A percentile compares a stretch with the other conserved stretches of the same genome.
Conservation (phyloP, 1,140 invertebrate species). For the Asobara japonica region DNA sequence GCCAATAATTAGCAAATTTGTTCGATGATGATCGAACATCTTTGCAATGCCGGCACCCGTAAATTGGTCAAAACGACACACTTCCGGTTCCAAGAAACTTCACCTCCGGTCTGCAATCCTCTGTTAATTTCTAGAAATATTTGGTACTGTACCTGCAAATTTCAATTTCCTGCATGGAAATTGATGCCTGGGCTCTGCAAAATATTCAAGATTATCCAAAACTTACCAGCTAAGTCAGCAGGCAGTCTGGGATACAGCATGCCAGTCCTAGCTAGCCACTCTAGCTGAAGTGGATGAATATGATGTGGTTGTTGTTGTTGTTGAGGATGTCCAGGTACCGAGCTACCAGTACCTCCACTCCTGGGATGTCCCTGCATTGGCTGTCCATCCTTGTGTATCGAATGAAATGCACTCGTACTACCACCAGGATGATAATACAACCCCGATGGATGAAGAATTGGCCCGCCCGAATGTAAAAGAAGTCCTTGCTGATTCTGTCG, state of each 20-base stretch:
- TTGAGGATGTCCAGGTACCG: conserved; percentile 47
- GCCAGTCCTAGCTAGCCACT: conserved; percentile 84
- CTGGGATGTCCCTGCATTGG: conserved; percentile 50
- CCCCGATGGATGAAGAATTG: conserved; percentile 57
- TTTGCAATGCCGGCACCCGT: no score
- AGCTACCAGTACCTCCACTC: conserved; percentile 40
- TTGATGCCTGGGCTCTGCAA: no score
- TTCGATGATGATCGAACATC: no score
- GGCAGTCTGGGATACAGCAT: conserved; percentile 87
- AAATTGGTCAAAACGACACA: no score
- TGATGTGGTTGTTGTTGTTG: conserved; percentile 63
- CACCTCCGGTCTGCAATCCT: no score
- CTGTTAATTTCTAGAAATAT: no score
- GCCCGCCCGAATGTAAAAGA: conserved; percentile 56
- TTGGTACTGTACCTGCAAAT: no score
- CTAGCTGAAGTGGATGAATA: conserved; percentile 83
- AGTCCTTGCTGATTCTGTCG: conserved; percentile 57
- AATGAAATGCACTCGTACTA: conserved; percentile 58
- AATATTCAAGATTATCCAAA: background rate
- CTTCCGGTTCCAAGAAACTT: no score
- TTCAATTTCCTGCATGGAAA: no score
- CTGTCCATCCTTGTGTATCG: conserved; percentile 63
- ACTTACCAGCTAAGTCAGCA: conserved; percentile 69
- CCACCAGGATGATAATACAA: conserved; percentile 58
- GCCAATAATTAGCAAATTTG: no score